Conservation (phyloP, 2,797 vertebrate genomes). For the Silurus aristotelis region DNA sequence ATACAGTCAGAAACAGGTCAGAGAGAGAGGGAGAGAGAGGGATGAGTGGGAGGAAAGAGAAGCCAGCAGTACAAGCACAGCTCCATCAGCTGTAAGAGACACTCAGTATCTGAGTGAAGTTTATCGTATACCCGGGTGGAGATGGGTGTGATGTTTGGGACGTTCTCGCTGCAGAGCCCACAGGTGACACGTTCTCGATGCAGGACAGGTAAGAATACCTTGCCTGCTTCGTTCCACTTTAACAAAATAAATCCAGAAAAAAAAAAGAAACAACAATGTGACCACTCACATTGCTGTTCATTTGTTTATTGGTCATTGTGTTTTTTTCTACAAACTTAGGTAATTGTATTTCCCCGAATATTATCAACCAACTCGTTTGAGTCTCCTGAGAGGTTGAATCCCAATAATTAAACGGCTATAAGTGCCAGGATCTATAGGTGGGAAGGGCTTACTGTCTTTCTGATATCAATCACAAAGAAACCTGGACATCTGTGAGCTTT, state of each 20-base stretch:
- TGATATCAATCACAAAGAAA: not conserved
- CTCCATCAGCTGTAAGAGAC: constrained; percentile 22
- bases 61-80: not conserved
- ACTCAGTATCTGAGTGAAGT: not conserved
- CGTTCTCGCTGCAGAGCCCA: constrained; percentile 61
- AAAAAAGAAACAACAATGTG: not conserved
- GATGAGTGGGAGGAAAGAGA: constrained; percentile 23
- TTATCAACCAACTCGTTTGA: not conserved
- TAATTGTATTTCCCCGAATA: not conserved
- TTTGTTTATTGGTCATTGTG: not conserved
- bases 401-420: not conserved
- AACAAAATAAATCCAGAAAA: too few species aligned
- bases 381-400: not conserved
- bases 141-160: constrained; percentile 64
- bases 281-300: not conserved
- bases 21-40: constrained; percentile 11
- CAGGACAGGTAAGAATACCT: constrained; percentile 56
- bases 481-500: not conserved
- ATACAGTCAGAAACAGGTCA: constrained; percentile 33
- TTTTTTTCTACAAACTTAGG: not conserved
- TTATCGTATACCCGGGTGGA: constrained; percentile 16
- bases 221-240: too few species aligned
- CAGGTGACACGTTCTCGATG: constrained; percentile 46
- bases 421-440: not conserved
- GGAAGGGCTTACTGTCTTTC: not conserved